These are phyloP conservation scores for Mesorhabditis spiculigera DNA, from an alignment of 2,888 invertebrate genomes.

Conservation along the genomic window DNA sequence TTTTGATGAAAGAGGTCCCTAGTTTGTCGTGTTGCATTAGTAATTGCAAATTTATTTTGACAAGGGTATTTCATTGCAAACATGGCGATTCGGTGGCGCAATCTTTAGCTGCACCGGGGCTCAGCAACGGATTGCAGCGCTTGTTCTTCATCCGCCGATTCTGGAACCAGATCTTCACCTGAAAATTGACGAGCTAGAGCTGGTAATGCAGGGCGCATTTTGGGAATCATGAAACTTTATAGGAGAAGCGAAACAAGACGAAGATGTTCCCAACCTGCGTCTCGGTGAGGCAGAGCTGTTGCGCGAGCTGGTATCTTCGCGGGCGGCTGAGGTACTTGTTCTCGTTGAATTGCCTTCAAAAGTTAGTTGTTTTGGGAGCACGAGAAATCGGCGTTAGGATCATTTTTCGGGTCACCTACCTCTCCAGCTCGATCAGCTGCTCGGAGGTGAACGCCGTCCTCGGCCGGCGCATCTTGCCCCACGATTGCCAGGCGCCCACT, in stretches of 20 bases:
- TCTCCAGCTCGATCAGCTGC: constrained; percentile 91
- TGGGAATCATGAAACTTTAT: neutral
- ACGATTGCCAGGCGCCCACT: constrained; percentile 57
- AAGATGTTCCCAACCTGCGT: constrained; percentile 75
- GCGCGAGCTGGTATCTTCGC: constrained; percentile 96
- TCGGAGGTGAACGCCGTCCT: constrained; percentile 97
- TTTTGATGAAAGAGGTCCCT: too few relatives aligned
- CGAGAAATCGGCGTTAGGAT: neutral
- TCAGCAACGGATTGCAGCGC: constrained; percentile 61
- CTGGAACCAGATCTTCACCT: constrained; percentile 82
- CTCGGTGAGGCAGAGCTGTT: constrained; percentile 92
- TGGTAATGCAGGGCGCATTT: constrained; percentile 57
- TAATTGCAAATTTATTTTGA: too few relatives aligned
- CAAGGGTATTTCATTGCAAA: neutral
- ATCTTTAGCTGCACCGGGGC: neutral
- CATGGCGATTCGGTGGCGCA: neutral
- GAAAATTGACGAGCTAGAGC: constrained; percentile 93
- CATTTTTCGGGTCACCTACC: neutral
- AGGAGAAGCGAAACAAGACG: neutral
- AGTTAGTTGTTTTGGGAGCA: neutral
- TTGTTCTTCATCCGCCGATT: constrained; percentile 99
- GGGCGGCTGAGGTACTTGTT: constrained; percentile 98
- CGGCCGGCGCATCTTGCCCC: constrained; percentile 81
- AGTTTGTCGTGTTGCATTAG: too few relatives aligned
- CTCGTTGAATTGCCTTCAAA: constrained; percentile 83